These are phyloP conservation scores for Cyprinodon brontotheroides DNA, from an alignment of 2,113 vertebrate genomes.

Conservation along the genomic window DNA sequence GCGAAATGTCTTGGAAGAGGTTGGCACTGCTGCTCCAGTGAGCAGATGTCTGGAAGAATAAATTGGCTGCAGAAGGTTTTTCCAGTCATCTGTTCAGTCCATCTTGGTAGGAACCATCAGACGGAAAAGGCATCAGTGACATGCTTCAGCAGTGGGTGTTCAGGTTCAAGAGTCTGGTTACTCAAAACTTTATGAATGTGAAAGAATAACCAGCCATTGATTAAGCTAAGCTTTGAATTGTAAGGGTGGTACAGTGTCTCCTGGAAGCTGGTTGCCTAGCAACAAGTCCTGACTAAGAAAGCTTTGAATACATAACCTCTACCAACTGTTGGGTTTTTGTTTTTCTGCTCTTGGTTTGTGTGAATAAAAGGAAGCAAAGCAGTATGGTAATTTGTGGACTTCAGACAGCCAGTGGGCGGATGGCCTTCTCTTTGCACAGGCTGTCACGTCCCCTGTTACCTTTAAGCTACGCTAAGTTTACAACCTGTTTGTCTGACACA, in stretches of 20 bases:
- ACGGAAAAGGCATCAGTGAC: conserved; percentile 41
- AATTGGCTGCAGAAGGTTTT: conserved; percentile 63
- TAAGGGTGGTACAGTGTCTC: not conserved
- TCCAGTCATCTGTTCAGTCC: conserved; percentile 63
- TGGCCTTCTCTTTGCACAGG: not conserved
- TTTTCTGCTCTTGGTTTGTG: not conserved
- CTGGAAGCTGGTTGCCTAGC: not conserved
- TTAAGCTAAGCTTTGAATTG: not conserved
- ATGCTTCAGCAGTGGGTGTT: conserved; percentile 2
- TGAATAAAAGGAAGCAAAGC: not conserved
- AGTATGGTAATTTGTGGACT: not conserved
- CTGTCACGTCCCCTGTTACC: not conserved
- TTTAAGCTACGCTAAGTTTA: conserved; percentile 1
- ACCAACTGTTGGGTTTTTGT: not conserved
- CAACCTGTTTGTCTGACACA: not conserved
- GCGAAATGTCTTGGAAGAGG: conserved; percentile 38
- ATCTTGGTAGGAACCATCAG: conserved; percentile 52
- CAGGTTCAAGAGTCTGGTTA: conserved; percentile 12
- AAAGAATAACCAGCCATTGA: not conserved
- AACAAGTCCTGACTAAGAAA: conserved; percentile 1
- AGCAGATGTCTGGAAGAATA: conserved; percentile 70
- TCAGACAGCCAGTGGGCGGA: not conserved
- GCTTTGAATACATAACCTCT: not conserved
- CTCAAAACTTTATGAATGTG: conserved; percentile 28
- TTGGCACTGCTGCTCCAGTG: conserved; percentile 40